Evolutionary conservation across 2,797 vertebrate genomes (phyloP), one percentile per base, ranked within the genome.

Genomic region (Botia almorhae): DNA sequence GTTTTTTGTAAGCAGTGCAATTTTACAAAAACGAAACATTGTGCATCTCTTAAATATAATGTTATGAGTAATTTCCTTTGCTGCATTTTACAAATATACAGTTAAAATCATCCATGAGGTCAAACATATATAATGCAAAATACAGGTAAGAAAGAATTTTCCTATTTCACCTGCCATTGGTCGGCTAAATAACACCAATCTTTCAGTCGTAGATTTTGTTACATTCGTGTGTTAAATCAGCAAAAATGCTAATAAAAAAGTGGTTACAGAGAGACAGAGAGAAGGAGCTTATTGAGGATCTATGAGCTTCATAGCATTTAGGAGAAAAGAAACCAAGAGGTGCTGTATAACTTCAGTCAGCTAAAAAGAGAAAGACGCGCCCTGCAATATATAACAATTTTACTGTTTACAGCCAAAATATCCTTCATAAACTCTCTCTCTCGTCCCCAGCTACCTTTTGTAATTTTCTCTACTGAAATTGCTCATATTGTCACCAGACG

Each of bases 321-420:
- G 6, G 6, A 36, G 33, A 36, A 36, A 3, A 36, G 33, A 36
- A 36, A 36, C 33, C 6, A 7, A 4, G 6, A 39, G 36, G 36
- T 74, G 58, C 43, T 63, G 23, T 50, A 48, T 1, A 50, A 19
- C 58, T 14, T 14, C 58, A 74, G 72, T 74, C 58, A 63, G 58
- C 58, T 74, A 63, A 63, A 74, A 74, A 50, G 3, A 29, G 17
- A 50, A 63, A 48, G 58, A 50, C 72, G 58, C 23, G 33, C 17
- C 43, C 58, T 50, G 46, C 39, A 7, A 14, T 29, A 63, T 61
- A 63, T 7, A 63, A 19, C 0, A 51, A 33, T 63, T 74, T 63
- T 17, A 63, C 16, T 74, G 43, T 8, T 39, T 7, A 74, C 58
- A 50, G 72, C 72, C 14, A 74, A 74, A 50, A 51, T 50, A 63